Evolutionary conservation across 1,140 invertebrate genomes (phyloP).

Genomic region (Drosophila lini): DNA sequence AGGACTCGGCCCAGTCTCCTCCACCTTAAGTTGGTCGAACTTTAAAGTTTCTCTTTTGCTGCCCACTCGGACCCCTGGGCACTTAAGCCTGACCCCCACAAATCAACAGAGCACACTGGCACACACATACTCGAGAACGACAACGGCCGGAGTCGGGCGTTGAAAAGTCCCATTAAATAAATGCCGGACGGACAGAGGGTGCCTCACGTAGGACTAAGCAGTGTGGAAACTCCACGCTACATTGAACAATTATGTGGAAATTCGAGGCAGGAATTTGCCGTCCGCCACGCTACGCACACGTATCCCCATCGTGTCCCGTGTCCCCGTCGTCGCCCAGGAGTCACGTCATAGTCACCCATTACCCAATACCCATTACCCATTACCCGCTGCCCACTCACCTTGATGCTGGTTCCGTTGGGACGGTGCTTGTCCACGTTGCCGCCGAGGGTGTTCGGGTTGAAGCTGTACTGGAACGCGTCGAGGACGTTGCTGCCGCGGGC

Average conservation of each 20-base stretch:
- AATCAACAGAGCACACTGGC: slow-evolving; percentile 34
- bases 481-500: slow-evolving; percentile 86
- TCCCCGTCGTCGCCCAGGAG: not conserved
- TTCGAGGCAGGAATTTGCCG: slow-evolving; percentile 61
- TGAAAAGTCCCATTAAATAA: slow-evolving; percentile 80
- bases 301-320: not conserved
- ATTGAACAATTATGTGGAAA: slow-evolving; percentile 79
- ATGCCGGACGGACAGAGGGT: slow-evolving; percentile 52
- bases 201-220: slow-evolving; percentile 58
- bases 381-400: slow-evolving; percentile 80
- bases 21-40: slow-evolving; percentile 28
- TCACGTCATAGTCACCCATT: slow-evolving; percentile 15
- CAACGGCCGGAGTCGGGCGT: slow-evolving; percentile 19
- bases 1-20: slow-evolving; percentile 17
- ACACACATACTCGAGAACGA: slow-evolving; percentile 1
- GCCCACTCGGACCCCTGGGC: slow-evolving; percentile 21
- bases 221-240: slow-evolving; percentile 78
- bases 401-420: slow-evolving; percentile 85
- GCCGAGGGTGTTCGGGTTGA: slow-evolving; percentile 84
- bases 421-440: slow-evolving; percentile 84
- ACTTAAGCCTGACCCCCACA: slow-evolving; percentile 59
- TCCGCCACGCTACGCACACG: slow-evolving; percentile 1
- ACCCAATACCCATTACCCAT: slow-evolving; percentile 6
- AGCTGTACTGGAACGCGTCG: slow-evolving; percentile 84
- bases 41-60: slow-evolving; percentile 53